Evolutionary conservation across 1,140 invertebrate species (phyloP).

Genomic region (Argopecten irradians): DNA sequence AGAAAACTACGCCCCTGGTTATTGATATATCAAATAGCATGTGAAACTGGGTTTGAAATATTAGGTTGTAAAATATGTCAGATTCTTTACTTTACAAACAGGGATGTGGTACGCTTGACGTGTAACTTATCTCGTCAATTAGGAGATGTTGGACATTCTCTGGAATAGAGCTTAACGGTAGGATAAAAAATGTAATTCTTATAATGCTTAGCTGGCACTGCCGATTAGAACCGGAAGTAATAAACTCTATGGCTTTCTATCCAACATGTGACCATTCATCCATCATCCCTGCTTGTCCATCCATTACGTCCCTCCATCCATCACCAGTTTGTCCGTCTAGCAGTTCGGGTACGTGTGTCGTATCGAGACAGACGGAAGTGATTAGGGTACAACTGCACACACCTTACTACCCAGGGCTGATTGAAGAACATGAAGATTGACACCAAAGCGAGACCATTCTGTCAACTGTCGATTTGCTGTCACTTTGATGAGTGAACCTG

Average conservation of each 20-base stretch:
- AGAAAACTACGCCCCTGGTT: too few relatives aligned
- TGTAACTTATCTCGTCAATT: too few relatives aligned
- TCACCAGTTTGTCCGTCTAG: neutral
- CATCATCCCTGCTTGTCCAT: neutral
- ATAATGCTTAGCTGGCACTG: too few relatives aligned
- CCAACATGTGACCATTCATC: neutral
- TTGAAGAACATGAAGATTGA: neutral
- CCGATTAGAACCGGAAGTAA: neutral
- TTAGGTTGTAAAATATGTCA: too few relatives aligned
- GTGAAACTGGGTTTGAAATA: too few relatives aligned
- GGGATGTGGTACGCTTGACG: too few relatives aligned
- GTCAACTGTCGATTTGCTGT: neutral
- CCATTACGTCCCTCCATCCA: neutral
- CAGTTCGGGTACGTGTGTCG: neutral
- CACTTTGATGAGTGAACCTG: neutral
- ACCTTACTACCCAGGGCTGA: neutral
- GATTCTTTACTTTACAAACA: too few relatives aligned
- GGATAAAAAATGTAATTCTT: too few relatives aligned
- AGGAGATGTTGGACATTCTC: too few relatives aligned
- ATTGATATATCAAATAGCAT: too few relatives aligned
- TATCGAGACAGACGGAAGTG: neutral
- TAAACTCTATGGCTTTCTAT: neutral
- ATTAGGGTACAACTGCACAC: neutral
- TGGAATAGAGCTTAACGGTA: too few relatives aligned
- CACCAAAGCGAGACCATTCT: neutral